Conservation (phyloP, 2,113 vertebrate genomes). For the Mormyrus iriodes region DNA sequence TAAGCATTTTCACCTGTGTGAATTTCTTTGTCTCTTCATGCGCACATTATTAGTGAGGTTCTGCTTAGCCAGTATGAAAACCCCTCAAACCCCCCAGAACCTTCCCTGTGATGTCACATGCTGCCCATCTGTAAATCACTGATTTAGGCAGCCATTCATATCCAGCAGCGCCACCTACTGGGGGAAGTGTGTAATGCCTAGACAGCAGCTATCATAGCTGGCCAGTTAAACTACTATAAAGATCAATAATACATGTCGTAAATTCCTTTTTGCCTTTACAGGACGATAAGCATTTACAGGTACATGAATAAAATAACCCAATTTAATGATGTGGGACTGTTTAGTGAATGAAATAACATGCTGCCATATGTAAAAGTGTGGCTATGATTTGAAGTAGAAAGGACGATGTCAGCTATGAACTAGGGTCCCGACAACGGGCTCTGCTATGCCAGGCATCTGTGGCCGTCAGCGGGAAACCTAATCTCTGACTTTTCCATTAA, state of each 20-base stretch:
- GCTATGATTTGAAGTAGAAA: neutral
- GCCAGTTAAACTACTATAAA: neutral
- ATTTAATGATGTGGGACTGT: neutral
- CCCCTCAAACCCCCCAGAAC: neutral
- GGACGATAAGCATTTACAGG: neutral
- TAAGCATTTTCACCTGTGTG: neutral
- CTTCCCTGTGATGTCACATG: neutral
- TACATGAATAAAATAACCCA: neutral
- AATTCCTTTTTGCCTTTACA: neutral
- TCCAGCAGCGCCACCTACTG: constrained; percentile 16
- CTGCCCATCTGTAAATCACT: neutral
- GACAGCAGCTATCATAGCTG: neutral
- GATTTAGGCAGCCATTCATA: neutral
- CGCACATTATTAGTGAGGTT: neutral
- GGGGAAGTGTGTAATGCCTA: neutral
- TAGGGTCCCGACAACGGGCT: constrained; percentile 14
- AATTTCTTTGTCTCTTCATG: neutral
- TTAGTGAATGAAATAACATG: neutral
- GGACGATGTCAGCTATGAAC: neutral
- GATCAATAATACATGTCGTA: neutral
- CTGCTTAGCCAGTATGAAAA: neutral
- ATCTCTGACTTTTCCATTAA: constrained; percentile 59
- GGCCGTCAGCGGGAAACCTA: constrained; percentile 62
- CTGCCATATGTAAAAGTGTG: neutral
- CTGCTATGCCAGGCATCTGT: constrained; percentile 54